Evolutionary conservation across 2,888 invertebrate species (phyloP), one percentile per base, ranked within the genome.

Genomic region (Eupsilia transversa): DNA sequence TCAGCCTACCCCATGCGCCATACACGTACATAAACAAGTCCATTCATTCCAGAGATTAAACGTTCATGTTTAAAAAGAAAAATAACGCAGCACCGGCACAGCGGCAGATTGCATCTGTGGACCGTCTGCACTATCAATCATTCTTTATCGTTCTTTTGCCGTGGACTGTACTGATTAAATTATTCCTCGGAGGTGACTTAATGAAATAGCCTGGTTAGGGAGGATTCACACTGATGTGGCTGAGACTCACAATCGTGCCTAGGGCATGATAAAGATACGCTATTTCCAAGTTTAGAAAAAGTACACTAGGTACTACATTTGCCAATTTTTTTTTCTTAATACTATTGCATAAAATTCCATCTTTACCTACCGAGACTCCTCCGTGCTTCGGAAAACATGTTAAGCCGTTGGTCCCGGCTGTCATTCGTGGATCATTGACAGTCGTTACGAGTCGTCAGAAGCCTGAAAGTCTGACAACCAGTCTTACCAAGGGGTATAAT

Each of bases 141-240:
- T 94, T 89, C 87, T 90, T 94, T 95, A 96, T 96, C 96, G 92
- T 95, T 91, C 92, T 94, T 94, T 94, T 94, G 94, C 94, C 93
- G 93, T 92, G 89, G 91, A 92, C 92, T 87, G 91, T 92, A 93
- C 94, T 95, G 96, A 96, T 96, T 96, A 96, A 95, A 96, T 95
- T 95, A 95, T 96, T 94, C 93, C 91, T 86, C 86, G 87, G 92
- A 93, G 92, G 93, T 93, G 92, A 93, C 94, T 94, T 94, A 95
- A 95, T 95, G 93, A 95, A 94, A 94, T 93, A 91, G 91, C 91
- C 91, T 86, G 84, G 86, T 91, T 89, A 91, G 82, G 90, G 83
- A 78, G 81, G 80, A 82, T 88, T 87, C 87, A 91, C 88, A 92
- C 88, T 85, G 54, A 49, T 20, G 49, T 56, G 23, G n/a, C 33